Evolutionary conservation across 2,113 vertebrate species (phyloP), one percentile per base, ranked within the genome.

Genomic region (Prinia subflava): DNA sequence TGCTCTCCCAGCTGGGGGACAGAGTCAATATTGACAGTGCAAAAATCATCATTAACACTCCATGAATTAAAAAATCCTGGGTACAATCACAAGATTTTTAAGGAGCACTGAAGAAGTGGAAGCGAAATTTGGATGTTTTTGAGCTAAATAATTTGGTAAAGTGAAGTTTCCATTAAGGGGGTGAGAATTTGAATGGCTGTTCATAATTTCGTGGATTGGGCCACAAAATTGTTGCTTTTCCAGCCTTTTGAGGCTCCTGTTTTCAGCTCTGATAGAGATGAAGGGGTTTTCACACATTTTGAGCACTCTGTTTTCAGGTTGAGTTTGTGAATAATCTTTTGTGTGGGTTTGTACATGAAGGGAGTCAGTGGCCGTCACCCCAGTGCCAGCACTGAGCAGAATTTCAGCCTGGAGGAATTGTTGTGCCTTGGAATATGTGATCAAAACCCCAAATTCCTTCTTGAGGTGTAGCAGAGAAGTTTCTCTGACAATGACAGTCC

Each of bases 181-280:
- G 37, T 47, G 11, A 62, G 28, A 33, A 37, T 55, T 68, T 14
- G 10, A 64, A 23, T n/a, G 16, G 13, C 25, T 24, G 2, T 42
- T 85, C 5, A 1, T n/a, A 12, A 24, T 33, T 52, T 7, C 3
- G 1, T 44, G 1, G 0, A 6, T 28, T 65, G 30, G 11, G 49
- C 24, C 35, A 5, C 44, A 63, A 4, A 24, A 25, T 4, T 59
- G 6, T 46, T 60, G 18, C 13, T 57, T 67, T 56, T 50, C 13
- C 4, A 64, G 24, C 39, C 16, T 91, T 76, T 81, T 33, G 33
- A 30, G 55, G 15, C 13, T 2, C 21, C 46, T 77, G 3, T 41
- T 88, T 53, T 73, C 27, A 37, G 9, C 31, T 93, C 33, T 21
- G 11, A 30, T 53, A 3, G 21, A 31, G 11, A 13, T 41, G 15